Base-by-base conservation (phyloP, 2,113 vertebrate genomes). In the Callorhinus ursinus region DNA sequence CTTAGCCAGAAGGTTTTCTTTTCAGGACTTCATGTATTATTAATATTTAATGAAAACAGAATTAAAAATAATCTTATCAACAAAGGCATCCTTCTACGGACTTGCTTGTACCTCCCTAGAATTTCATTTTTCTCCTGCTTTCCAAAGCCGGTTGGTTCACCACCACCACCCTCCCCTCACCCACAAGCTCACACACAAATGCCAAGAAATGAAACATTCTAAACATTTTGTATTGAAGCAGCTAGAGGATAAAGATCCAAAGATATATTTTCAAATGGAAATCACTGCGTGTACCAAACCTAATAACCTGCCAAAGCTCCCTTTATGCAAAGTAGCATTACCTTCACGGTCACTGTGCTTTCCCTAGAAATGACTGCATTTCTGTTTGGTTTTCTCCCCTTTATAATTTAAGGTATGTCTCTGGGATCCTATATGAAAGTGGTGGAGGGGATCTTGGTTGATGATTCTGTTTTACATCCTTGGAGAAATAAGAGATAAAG, bases 311-410 rank as follows among this genome's bases (percentile, higher is more conserved):
- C 28, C 5, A 18, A 81, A 84, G 7, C 16, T 94, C 90, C 51
- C 61, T 98, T 96, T 93, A 95, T 85, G 42, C 90, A 97, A 97
- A 95, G 63, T 94, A 97, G 93, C 72, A 92, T 98, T 97, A 90
- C 91, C 88, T 97, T 92, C 69, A 90, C 96, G 97, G 96, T 96
- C 96, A 97, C 97, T 98, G 96, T 92, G 76, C 6, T 97, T 98
- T 98, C 49, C 79, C 79, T 97, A 97, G 76, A 97, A 79, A 96
- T 77, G 80, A 71, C 59, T 96, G 59, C 0, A 53, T 89, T 93
- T 93, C 39, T 83, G 11, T 87, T 72, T 83, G 22, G 42, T 19
- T 95, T 84, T 63, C 84, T 28, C 7, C 55, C 24, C 18, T 81
- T 88, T 88, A 77, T 46, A 14, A 92, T 72, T 89, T 72, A 92